Base-by-base conservation (phyloP, 2,888 invertebrate genomes). In the Epinotia brunnichana region DNA sequence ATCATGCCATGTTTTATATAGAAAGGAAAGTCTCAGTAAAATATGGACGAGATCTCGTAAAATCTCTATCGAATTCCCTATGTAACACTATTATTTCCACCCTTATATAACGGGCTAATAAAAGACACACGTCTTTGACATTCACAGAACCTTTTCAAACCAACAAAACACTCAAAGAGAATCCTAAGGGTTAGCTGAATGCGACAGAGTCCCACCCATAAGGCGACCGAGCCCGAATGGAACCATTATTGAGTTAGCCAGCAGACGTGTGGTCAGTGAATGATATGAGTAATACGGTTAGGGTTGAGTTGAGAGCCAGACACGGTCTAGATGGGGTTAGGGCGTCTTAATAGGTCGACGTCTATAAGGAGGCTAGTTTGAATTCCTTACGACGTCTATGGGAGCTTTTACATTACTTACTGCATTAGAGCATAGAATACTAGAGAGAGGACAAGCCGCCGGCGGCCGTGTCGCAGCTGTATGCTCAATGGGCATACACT, bases 201-300 rank as follows among this genome's bases (percentile, higher is more conserved):
- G 48, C 48, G 48, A 48, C 48, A n/a, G 44, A 48, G 48, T n/a
- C 48, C 48, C n/a, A 48, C 5, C n/a, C 2, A 48, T 4, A n/a
- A 48, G 7, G 48, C n/a, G 48, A 48, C 13, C 48, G n/a, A 0
- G 3, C 48, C 48, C 48, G 48, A 48, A n/a, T n/a, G 48, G 48
- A 48, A 48, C 48, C 48, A n/a, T 48, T 48, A 48, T 48, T n/a
- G 48, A n/a, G 48, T 48, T 48, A 48, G 48, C 48, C 15, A 44
- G 15, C 44, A 48, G 48, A 48, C 48, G 48, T 48, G 48, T 48
- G 48, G 48, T 48, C 48, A 48, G 48, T n/a, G 48, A 48, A 48
- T 41, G 13, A 41, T 48, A 48, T 48, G 48, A 48, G n/a, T n/a
- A 48, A 48, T 48, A 13, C 7, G 48, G 48, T 48, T 48, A n/a